Conservation (phyloP, 2,113 vertebrate species). For the Chamaea fasciata region DNA sequence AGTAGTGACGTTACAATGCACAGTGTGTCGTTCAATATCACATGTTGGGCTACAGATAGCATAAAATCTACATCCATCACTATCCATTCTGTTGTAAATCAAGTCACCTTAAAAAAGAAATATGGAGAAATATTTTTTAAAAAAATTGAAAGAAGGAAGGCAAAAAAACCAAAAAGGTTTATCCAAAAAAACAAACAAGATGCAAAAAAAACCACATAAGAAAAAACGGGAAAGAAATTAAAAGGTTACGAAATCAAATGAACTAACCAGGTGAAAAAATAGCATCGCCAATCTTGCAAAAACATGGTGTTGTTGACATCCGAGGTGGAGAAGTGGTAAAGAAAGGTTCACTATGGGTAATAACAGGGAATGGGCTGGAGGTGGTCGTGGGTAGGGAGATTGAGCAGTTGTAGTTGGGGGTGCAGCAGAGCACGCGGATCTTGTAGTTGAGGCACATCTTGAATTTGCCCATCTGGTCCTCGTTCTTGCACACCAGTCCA, state of each 20-base stretch:
- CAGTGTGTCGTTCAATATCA: conserved; percentile 14
- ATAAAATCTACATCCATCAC: conserved; percentile 68
- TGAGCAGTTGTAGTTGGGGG: too few species aligned
- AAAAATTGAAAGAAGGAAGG: fast-evolving
- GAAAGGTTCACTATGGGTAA: fast-evolving
- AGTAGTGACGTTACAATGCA: not conserved
- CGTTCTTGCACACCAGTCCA: too few species aligned
- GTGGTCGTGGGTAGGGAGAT: fast-evolving
- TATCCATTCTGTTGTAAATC: conserved; percentile 78
- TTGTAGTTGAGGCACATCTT: too few species aligned
- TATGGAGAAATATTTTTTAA: fast-evolving
- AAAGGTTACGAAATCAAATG: too few species aligned
- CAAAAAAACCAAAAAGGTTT: fast-evolving
- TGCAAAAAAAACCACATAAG: fast-evolving
- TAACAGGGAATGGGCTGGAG: fast-evolving
- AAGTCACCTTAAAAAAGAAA: not conserved
- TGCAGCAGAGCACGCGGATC: too few species aligned
- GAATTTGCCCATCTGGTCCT: too few species aligned
- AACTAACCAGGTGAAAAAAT: conserved; percentile 33
- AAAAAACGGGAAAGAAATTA: fast-evolving
- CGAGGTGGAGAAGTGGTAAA: fast-evolving
- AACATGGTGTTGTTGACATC: fast-evolving
- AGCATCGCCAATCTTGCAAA: not conserved
- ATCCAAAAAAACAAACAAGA: fast-evolving
- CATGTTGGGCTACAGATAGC: conserved; percentile 74